Percentiles rank a stretch among this genome's conserved stretches.
phyloP scores from a whole-genome alignment of 35 echinoderm and acorn worm species.

The Eucidaris tribuloides region DNA sequence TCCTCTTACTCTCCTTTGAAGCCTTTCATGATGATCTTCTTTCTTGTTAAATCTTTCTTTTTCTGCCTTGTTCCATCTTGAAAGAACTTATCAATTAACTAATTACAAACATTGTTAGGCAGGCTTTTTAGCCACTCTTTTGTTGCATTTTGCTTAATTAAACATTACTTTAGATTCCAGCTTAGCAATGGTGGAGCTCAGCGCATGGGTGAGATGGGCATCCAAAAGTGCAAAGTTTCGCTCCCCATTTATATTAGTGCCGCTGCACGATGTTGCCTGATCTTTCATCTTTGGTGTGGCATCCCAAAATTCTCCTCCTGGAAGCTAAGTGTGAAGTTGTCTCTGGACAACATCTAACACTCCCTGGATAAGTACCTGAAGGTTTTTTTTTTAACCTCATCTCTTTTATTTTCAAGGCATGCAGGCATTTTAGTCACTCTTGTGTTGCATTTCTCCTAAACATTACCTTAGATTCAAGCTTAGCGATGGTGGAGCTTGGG shows the following conservation, averaged over 20 bases:
- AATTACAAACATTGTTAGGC: neutral
- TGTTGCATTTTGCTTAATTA: neutral
- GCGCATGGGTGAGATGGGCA: neutral
- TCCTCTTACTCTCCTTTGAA: neutral
- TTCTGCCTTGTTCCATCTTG: neutral
- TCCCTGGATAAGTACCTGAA: neutral
- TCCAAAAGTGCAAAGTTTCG: neutral
- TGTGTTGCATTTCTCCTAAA: neutral
- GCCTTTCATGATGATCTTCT: neutral
- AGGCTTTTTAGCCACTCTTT: neutral
- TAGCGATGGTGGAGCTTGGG: neutral
- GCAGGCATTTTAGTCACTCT: neutral
- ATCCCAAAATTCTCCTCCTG: slow-evolving; percentile 11
- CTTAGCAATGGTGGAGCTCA: neutral
- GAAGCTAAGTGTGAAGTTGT: neutral
- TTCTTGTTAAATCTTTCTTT: neutral
- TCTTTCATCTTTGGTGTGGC: neutral
- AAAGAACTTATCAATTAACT: neutral
- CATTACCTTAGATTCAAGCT: neutral
- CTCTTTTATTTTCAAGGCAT: too few relatives aligned
- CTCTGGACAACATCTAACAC: neutral
- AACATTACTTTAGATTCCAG: neutral
- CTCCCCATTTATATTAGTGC: neutral
- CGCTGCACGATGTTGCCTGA: neutral
- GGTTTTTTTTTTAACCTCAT: neutral